Evolutionary conservation across 2,113 vertebrate genomes (phyloP).

Genomic region (Arothron firmamentum): DNA sequence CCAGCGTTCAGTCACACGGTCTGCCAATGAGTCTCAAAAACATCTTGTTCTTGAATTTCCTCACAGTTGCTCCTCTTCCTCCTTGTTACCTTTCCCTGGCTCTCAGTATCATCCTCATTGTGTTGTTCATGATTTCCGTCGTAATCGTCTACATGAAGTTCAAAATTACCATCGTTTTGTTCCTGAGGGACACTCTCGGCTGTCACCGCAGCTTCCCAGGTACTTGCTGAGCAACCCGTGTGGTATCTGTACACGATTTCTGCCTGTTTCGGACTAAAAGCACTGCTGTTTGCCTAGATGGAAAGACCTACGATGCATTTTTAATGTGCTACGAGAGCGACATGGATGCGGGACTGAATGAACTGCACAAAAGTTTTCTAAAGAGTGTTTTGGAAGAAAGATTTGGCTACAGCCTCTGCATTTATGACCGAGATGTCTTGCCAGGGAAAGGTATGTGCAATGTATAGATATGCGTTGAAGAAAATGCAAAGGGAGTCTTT

Average conservation of each 20-base stretch:
- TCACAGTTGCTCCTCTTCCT: conserved; percentile 22
- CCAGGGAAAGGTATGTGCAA: conserved; percentile 58
- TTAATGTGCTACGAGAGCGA: conserved; percentile 58
- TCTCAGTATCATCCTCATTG: conserved; percentile 2
- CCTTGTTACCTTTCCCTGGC: neutral
- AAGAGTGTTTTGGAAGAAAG: conserved; percentile 53
- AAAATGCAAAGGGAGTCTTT: neutral
- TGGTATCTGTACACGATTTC: too few relatives aligned
- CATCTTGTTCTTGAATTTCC: neutral
- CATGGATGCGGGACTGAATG: conserved; percentile 28
- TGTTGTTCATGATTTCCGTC: conserved; percentile 2
- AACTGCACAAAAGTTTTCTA: conserved; percentile 38
- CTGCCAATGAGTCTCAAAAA: too few relatives aligned
- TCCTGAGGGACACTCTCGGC: conserved; percentile 50
- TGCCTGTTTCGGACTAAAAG: neutral
- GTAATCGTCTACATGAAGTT: conserved; percentile 44
- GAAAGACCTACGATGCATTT: conserved; percentile 66
- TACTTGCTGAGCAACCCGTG: conserved; percentile 8
- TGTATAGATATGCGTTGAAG: neutral
- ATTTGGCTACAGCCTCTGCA: conserved; percentile 68
- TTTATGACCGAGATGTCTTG: conserved; percentile 63
- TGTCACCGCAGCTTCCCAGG: conserved; percentile 39
- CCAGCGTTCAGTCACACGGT: too few relatives aligned
- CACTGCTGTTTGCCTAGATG: conserved; percentile 53
- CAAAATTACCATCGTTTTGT: conserved; percentile 53